Conservation (phyloP, 2,797 vertebrate genomes). For the Darevskia nairensis region DNA sequence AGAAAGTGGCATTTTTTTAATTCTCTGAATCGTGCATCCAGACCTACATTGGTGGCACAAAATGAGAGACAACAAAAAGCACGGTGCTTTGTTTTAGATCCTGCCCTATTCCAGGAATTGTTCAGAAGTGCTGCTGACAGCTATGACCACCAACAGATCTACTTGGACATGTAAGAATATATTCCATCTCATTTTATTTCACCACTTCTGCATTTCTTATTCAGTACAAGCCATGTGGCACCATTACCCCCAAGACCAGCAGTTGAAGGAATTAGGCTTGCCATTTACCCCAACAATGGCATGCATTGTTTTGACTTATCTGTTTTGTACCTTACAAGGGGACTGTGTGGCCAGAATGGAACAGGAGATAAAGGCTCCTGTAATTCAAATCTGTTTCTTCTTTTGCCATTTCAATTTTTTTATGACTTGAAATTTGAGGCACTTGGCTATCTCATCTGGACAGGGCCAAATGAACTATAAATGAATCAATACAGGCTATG, state of each 20-base stretch:
- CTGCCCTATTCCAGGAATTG: background rate
- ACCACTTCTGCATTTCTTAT: background rate
- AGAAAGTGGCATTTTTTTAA: background rate
- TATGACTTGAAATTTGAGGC: constrained; percentile 27
- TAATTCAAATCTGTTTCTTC: constrained; percentile 30
- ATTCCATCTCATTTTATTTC: constrained; percentile 6
- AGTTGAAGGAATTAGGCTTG: background rate
- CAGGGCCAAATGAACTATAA: constrained; percentile 26
- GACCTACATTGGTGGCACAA: no score
- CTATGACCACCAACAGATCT: background rate
- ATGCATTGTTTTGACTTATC: constrained; percentile 30
- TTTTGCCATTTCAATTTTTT: constrained; percentile 24
- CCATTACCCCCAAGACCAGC: background rate
- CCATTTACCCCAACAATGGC: constrained; percentile 16
- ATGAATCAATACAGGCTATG: constrained; percentile 21
- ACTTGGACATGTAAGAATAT: background rate
- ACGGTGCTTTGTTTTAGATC: background rate
- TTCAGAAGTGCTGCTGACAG: background rate
- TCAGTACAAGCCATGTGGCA: constrained; percentile 8
- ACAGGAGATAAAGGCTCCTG: constrained; percentile 22
- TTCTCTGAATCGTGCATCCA: background rate
- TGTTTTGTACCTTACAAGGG: constrained; percentile 13
- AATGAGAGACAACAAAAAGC: no score
- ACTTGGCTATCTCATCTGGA: constrained; percentile 21
- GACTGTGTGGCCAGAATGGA: constrained; percentile 23